phyloP scores from a whole-genome alignment of 2,797 vertebrate genomes.

The Smutsia gigantea region DNA sequence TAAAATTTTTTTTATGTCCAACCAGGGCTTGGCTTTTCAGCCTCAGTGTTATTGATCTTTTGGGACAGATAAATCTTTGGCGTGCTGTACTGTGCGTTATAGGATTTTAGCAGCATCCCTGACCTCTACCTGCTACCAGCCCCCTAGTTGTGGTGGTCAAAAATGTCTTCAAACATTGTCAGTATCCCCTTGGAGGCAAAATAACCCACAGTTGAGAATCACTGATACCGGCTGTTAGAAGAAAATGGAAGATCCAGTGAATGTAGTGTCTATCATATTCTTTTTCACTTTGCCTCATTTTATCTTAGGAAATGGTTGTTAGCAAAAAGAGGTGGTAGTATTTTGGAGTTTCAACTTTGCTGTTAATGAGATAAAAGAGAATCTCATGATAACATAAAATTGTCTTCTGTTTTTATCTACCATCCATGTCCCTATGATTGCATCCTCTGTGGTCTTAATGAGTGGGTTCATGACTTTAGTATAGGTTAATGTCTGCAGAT shows the following conservation, averaged over 20 bases:
- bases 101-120: not conserved
- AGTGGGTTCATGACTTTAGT: not conserved
- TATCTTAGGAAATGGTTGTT: not conserved
- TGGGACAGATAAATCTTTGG: not conserved
- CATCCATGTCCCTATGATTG: not conserved
- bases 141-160: not conserved
- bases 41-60: not conserved
- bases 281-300: constrained; percentile 4
- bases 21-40: not conserved
- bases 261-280: not conserved
- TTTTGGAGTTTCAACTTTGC: not conserved
- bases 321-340: not conserved
- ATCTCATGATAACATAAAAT: not conserved
- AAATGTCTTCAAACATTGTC: not conserved
- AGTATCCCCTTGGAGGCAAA: not conserved
- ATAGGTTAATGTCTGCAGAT: not conserved
- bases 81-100: not conserved
- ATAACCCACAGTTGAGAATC: not conserved
- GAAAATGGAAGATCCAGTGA: not conserved
- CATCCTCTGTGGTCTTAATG: not conserved
- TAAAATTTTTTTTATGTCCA: not conserved
- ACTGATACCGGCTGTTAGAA: not conserved
- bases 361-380: not conserved
- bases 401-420: not conserved
- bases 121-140: not conserved